These are phyloP conservation scores for Platyrinchus mystaceus DNA, from an alignment of 2,797 vertebrate genomes.

Conservation along the genomic window DNA sequence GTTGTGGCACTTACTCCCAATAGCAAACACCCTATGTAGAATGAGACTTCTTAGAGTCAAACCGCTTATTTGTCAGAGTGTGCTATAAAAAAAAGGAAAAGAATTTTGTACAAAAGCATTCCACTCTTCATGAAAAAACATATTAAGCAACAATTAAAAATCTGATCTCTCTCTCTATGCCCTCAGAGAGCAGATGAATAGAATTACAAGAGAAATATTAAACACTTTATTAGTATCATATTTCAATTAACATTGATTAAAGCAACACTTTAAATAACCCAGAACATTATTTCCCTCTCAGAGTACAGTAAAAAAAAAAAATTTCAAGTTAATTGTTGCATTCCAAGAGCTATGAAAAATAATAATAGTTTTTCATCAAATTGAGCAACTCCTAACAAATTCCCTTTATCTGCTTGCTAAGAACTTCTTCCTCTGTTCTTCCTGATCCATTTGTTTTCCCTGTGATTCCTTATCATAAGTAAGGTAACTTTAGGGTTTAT, in stretches of 20 bases:
- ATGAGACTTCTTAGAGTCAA: not conserved
- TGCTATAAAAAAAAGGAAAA: not conserved
- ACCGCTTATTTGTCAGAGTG: not conserved
- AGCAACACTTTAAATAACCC: not conserved
- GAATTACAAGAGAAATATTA: conserved; percentile 28
- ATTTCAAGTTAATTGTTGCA: not conserved
- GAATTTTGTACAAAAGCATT: not conserved
- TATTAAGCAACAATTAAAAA: conserved; percentile 31
- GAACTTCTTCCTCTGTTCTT: not conserved
- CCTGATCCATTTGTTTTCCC: not conserved
- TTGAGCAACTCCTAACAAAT: not conserved
- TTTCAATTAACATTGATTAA: conserved; percentile 52
- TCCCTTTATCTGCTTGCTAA: not conserved
- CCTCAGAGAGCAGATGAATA: conserved; percentile 15
- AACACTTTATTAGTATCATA: not conserved
- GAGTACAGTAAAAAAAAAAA: not conserved
- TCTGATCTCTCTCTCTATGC: not conserved
- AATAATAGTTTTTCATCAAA: not conserved
- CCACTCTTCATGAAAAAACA: not conserved
- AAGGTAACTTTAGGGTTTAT: not conserved
- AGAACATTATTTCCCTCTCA: not conserved
- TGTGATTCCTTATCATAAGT: not conserved
- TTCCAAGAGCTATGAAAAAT: not conserved
- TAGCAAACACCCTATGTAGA: not conserved
- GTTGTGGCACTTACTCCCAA: not conserved